Evolutionary conservation across 2,113 vertebrate species (phyloP).

Genomic region (Melanocharis versteri): DNA sequence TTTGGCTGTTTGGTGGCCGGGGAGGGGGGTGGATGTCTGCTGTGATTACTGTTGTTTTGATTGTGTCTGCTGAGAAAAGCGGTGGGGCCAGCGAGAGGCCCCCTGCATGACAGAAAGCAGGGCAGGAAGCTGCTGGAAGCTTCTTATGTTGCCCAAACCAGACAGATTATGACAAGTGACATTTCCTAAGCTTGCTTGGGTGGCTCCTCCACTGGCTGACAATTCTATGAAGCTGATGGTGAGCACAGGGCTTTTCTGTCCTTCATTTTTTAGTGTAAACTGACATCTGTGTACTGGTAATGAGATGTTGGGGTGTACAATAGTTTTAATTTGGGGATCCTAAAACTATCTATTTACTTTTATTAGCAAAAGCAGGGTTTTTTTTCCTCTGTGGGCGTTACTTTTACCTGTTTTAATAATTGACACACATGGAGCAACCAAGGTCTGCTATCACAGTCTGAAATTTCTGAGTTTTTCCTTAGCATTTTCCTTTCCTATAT

Average conservation of each 20-base stretch:
- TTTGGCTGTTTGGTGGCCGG: not conserved
- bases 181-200: not conserved
- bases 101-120: not conserved
- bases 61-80: not conserved
- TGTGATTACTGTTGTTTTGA: constrained; percentile 17
- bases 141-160: not conserved
- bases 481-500: not conserved
- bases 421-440: not conserved
- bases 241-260: fast-evolving
- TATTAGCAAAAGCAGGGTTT: not conserved
- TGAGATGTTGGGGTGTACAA: not conserved
- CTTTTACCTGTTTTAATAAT: not conserved
- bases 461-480: not conserved
- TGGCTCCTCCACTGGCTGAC: not conserved
- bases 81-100: not conserved
- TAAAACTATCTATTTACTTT: not conserved
- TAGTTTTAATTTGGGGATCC: not conserved
- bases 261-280: not conserved
- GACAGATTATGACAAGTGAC: not conserved
- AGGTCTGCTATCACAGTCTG: not conserved
- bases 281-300: not conserved
- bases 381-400: not conserved
- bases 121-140: not conserved
- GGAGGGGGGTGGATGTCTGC: not conserved
- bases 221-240: not conserved